Evolutionary conservation across 1,140 invertebrate genomes (phyloP).

Genomic region (Sycobia sp.): DNA sequence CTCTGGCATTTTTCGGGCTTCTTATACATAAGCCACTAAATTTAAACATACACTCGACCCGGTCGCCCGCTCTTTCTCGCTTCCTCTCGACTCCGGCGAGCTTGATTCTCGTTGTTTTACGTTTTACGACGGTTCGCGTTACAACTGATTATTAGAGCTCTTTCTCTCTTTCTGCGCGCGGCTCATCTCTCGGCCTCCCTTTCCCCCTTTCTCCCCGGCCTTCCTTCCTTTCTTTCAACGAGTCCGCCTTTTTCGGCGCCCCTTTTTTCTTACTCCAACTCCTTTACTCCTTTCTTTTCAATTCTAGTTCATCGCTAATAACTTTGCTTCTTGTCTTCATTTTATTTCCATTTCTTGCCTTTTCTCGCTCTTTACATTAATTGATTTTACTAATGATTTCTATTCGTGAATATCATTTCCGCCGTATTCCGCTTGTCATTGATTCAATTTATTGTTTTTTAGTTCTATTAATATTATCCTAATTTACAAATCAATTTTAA

Average conservation of each 20-base stretch:
- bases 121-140: conserved; percentile 60
- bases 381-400: too few species aligned
- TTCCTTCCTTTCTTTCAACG: neutral
- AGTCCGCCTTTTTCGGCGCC: neutral
- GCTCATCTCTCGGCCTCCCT: neutral
- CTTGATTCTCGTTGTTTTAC: conserved; percentile 57
- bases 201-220: conserved; percentile 17
- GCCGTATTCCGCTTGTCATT: too few species aligned
- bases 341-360: conserved; percentile 4
- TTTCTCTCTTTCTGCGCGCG: conserved; percentile 27
- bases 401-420: too few species aligned
- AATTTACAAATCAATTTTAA: too few species aligned
- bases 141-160: conserved; percentile 61
- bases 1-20: neutral
- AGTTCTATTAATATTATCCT: too few species aligned
- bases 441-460: too few species aligned
- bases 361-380: too few species aligned
- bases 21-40: conserved; percentile 40
- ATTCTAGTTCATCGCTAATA: neutral
- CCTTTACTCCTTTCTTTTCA: neutral
- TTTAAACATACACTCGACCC: conserved; percentile 46
- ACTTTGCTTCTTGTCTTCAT: neutral
- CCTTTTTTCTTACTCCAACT: neutral
- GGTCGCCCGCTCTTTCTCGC: too few species aligned
- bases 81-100: conserved; percentile 27